A percentile compares a stretch with the other conserved stretches of the same genome.
Evolutionary conservation across 2,797 vertebrate genomes (phyloP).

Genomic region (Enteromius unitaeniatus): DNA sequence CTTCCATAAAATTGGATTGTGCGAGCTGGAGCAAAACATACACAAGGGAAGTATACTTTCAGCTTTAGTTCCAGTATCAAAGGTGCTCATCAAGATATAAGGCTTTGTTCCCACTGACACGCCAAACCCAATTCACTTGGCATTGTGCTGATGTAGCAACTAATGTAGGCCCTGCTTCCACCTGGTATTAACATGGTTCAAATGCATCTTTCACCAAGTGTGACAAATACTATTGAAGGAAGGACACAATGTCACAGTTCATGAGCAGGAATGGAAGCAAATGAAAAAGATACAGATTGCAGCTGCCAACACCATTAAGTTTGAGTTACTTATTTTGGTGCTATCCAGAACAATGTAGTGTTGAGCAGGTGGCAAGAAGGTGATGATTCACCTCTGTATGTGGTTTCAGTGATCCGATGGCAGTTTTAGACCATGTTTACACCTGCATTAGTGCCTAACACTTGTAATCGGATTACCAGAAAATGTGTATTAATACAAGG

Average conservation of each 20-base stretch:
- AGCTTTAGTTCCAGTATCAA: neutral
- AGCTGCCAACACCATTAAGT: neutral
- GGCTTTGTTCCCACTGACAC: slow-evolving; percentile 34
- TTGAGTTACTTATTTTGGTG: neutral
- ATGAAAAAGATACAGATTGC: neutral
- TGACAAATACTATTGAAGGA: neutral
- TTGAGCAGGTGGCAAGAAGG: neutral
- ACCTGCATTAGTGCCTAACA: neutral
- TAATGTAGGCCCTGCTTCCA: neutral
- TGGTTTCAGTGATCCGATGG: neutral
- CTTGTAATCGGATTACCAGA: neutral
- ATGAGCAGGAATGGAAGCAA: neutral
- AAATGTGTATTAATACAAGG: neutral
- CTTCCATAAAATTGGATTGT: neutral
- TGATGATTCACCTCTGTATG: neutral
- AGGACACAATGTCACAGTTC: neutral
- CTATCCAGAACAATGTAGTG: neutral
- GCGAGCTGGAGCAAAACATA: neutral
- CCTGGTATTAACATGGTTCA: neutral
- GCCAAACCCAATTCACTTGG: neutral
- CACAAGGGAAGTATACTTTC: neutral
- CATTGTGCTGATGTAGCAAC: neutral
- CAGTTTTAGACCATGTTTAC: neutral
- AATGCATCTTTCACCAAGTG: too few species aligned
- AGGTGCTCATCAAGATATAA: slow-evolving; percentile 16